A percentile compares a stretch with the other conserved stretches of the same genome.
Evolutionary conservation across 2,797 vertebrate species (phyloP).

Genomic region (Phalloptychus januarius): DNA sequence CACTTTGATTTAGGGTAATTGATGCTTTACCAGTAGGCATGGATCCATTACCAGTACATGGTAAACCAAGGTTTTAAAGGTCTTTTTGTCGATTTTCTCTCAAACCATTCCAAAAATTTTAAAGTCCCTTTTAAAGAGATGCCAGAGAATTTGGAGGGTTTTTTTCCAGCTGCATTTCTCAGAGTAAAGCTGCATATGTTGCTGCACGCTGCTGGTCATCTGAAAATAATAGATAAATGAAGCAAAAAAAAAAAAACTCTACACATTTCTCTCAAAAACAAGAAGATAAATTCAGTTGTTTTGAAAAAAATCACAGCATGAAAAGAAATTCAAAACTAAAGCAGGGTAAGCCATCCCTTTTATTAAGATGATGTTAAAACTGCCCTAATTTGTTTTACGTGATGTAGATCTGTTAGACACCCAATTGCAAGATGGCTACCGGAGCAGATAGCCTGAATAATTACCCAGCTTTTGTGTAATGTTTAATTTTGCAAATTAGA

Average conservation of each 20-base stretch:
- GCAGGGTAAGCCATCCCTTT: background rate
- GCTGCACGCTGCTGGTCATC: background rate
- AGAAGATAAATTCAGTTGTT: background rate
- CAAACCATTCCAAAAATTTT: background rate
- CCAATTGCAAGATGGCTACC: background rate
- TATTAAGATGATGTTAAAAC: background rate
- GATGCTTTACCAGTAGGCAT: background rate
- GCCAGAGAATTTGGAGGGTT: background rate
- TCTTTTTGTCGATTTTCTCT: background rate
- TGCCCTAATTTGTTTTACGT: background rate
- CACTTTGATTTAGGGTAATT: background rate
- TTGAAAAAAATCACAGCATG: background rate
- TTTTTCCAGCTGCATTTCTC: background rate
- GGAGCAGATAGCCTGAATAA: background rate
- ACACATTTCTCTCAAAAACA: background rate
- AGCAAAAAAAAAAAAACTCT: background rate
- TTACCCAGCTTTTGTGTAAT: constrained; percentile 3
- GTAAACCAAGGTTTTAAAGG: background rate
- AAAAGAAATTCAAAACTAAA: background rate
- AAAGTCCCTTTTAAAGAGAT: background rate
- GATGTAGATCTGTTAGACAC: background rate
- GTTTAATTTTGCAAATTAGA: background rate
- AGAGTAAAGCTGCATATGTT: background rate
- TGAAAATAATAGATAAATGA: background rate
- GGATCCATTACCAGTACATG: no score